Conservation (phyloP, 2,797 vertebrate species). For the Arctocebus calabarensis region DNA sequence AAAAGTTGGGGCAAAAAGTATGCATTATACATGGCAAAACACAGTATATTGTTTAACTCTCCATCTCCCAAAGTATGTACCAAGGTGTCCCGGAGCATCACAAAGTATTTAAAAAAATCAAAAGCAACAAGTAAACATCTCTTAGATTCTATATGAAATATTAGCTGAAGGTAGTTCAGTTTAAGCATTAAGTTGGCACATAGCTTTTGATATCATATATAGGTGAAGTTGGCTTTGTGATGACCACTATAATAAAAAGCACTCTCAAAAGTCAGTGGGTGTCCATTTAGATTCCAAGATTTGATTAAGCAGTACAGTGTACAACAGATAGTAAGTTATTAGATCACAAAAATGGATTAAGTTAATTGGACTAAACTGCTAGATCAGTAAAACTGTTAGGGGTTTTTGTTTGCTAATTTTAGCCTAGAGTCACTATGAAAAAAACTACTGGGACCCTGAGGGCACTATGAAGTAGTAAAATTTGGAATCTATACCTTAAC, state of each 20-base stretch:
- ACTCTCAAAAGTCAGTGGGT: neutral
- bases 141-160: neutral
- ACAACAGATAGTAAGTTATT: neutral
- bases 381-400: neutral
- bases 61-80: neutral
- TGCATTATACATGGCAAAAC: too few species aligned
- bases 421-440: neutral
- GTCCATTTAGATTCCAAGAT: neutral
- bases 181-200: neutral
- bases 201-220: neutral
- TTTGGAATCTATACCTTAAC: neutral
- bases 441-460: neutral
- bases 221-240: neutral
- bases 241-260: neutral
- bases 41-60: neutral
- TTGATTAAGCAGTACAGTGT: neutral
- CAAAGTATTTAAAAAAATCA: neutral
- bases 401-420: neutral
- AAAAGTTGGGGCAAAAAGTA: too few species aligned
- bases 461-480: neutral
- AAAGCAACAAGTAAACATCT: neutral
- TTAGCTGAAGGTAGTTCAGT: neutral
- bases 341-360: neutral
- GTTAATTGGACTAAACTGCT: neutral
- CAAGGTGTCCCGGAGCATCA: neutral